phyloP scores from a whole-genome alignment of 1,140 invertebrate species.

The Tetramorium parvispinum region DNA sequence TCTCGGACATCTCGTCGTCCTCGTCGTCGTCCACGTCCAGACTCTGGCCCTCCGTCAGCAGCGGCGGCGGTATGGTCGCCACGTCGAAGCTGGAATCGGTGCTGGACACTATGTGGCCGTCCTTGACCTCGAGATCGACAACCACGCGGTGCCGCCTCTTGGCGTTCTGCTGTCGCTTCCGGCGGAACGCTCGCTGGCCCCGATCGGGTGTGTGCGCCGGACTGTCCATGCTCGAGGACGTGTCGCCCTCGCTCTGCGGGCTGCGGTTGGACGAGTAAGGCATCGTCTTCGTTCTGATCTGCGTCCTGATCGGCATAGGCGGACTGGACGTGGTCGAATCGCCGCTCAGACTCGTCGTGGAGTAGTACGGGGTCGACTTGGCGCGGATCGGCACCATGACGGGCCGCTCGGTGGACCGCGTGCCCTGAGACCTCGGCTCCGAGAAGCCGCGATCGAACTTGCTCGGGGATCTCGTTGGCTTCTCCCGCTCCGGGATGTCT shows the following conservation, averaged over 20 bases:
- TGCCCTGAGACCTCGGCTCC: conserved; percentile 77
- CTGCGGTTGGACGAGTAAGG: conserved; percentile 81
- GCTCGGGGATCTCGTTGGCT: conserved; percentile 3
- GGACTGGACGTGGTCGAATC: conserved; percentile 85
- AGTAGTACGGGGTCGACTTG: conserved; percentile 84
- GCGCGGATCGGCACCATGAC: conserved; percentile 81
- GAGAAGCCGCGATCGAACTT: conserved; percentile 78
- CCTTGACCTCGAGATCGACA: conserved; percentile 84
- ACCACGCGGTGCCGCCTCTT: conserved; percentile 82
- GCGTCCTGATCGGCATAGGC: conserved; percentile 82
- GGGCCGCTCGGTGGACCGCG: conserved; percentile 82
- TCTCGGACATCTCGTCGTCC: conserved; percentile 74
- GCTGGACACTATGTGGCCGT: conserved; percentile 85
- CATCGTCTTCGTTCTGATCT: conserved; percentile 84
- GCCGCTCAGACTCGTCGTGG: conserved; percentile 84
- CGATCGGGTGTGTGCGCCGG: conserved; percentile 83
- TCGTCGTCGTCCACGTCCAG: conserved; percentile 86
- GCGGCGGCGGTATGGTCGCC: conserved; percentile 88
- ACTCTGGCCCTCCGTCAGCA: conserved; percentile 86
- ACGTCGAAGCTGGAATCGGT: conserved; percentile 90
- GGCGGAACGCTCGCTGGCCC: conserved; percentile 80
- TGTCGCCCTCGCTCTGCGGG: conserved; percentile 84
- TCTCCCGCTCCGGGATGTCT: not conserved
- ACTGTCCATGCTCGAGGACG: conserved; percentile 85
- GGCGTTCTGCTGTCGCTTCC: conserved; percentile 81